Base-by-base conservation (phyloP, 2,888 invertebrate genomes). In the Drepana falcataria region DNA sequence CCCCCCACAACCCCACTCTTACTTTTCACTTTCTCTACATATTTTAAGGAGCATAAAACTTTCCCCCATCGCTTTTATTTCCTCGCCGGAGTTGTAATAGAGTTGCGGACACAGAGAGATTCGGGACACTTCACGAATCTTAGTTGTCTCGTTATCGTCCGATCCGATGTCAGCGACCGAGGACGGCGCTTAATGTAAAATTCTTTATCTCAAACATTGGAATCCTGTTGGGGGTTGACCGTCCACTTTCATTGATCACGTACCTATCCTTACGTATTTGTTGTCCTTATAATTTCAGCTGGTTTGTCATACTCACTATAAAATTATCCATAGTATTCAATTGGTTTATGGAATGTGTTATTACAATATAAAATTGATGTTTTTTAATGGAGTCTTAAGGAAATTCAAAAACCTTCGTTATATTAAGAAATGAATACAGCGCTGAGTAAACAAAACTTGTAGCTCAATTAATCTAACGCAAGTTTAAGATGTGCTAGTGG, bases 1-100 rank as follows among this genome's bases (percentile, higher is more conserved):
- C 58, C 64, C 66, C 71, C 59, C 70, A 71, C 61, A 75, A 71
- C 79, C 78, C 78, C 81, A 78, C 83, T 82, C 85, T 86, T 87
- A 88, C 87, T 91, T 88, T 91, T 87, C 91, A 88, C 91, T 90
- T 88, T 86, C 91, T 89, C 91, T 91, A 91, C 91, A 91, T 91
- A 91, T 91, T 91, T 91, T 88, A 91, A 90, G 86, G 83, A 88
- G 88, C 90, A 87, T 87, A 85, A 89, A 91, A 89, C 83, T 89
- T 91, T 88, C 83, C 76, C 82, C 79, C 77, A 74, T 71, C 71
- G 79, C 75, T 78, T 83, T 82, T 85, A 85, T 86, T 85, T 83
- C 83, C 81, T 76, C 77, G 68, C 65, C 64, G 69, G 77, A 79
- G 75, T 74, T 77, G 80, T 83, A 80, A 85, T 80, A 81, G 81